Evolutionary conservation across 2,113 vertebrate species (phyloP).

Genomic region (Elanoides forficatus): DNA sequence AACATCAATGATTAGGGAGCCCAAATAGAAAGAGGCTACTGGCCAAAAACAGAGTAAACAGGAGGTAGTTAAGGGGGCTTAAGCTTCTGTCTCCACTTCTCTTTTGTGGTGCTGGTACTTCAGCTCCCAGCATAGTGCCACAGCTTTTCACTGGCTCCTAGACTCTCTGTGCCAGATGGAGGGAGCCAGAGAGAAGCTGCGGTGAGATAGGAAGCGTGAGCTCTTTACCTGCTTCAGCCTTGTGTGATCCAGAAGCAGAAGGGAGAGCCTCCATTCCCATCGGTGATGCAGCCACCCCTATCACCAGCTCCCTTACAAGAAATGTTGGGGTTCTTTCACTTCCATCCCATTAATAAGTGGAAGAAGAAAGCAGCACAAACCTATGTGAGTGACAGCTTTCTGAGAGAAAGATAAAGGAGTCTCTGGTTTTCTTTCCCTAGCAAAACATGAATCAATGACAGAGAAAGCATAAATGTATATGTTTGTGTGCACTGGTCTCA

Average conservation of each 20-base stretch:
- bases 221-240: background rate
- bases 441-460: background rate
- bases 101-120: constrained; percentile 32
- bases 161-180: constrained; percentile 2
- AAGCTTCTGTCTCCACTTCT: constrained; percentile 38
- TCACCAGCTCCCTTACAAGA: background rate
- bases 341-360: background rate
- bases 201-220: background rate
- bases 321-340: background rate
- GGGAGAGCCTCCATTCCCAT: background rate
- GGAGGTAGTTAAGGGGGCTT: constrained; percentile 35
- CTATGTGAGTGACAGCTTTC: background rate
- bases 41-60: constrained; percentile 35
- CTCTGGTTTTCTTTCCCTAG: background rate
- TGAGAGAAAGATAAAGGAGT: background rate
- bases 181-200: background rate
- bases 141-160: constrained; percentile 18
- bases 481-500: background rate
- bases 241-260: background rate
- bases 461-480: background rate
- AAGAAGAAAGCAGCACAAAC: background rate
- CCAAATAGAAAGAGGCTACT: background rate
- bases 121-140: background rate
- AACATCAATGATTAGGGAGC: background rate
- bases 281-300: background rate